These are phyloP conservation scores for Butastur rufipennis DNA, from an alignment of 2,113 vertebrate species.

Conservation along the genomic window DNA sequence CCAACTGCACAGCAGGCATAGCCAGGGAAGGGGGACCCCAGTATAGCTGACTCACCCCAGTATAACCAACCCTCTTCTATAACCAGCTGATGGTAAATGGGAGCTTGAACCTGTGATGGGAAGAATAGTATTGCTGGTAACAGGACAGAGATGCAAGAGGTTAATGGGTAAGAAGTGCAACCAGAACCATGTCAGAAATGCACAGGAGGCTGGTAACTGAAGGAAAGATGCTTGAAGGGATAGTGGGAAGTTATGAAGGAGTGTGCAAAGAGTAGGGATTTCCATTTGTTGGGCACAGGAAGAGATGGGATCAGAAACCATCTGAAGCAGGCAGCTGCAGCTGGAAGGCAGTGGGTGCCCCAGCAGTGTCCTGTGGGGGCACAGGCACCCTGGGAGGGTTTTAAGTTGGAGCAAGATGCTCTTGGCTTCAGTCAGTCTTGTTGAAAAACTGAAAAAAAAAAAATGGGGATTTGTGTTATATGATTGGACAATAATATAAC, in stretches of 20 bases:
- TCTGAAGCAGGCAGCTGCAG: background rate
- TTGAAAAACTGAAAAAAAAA: background rate
- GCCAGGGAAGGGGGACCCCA: background rate
- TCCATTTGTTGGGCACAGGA: background rate
- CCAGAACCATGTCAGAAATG: background rate
- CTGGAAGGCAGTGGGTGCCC: background rate
- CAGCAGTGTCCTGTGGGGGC: background rate
- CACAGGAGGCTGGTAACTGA: background rate
- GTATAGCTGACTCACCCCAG: background rate
- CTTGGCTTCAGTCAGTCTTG: background rate
- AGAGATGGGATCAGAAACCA: background rate
- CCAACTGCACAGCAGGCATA: background rate
- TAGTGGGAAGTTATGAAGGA: background rate
- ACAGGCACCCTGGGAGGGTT: background rate
- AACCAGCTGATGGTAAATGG: background rate
- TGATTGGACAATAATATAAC: background rate
- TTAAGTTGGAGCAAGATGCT: background rate
- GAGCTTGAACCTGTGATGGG: background rate
- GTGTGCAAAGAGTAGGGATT: background rate
- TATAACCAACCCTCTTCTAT: background rate
- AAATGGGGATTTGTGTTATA: background rate
- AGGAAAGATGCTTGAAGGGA: background rate
- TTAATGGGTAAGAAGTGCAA: background rate
- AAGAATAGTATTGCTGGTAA: background rate
- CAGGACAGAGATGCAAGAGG: background rate